A percentile compares a stretch with the other conserved stretches of the same genome.
These are phyloP conservation scores for Platyrinchus mystaceus DNA, from an alignment of 2,797 vertebrate species.

Conservation along the genomic window DNA sequence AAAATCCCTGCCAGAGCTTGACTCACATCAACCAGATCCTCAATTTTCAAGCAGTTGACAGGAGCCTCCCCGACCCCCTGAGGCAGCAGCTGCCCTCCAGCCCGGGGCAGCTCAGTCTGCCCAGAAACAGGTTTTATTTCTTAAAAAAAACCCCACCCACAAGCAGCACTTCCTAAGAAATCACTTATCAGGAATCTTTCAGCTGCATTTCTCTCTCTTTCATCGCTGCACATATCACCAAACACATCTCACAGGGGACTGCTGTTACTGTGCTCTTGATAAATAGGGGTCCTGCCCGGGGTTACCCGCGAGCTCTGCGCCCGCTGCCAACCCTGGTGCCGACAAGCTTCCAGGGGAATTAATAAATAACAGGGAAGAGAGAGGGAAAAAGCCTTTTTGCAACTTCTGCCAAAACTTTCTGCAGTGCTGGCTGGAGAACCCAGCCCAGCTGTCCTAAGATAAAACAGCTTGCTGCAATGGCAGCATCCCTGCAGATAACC, in stretches of 20 bases:
- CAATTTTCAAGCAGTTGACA: background rate
- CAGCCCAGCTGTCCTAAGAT: background rate
- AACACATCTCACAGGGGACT: background rate
- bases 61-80: rapidly evolving
- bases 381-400: background rate
- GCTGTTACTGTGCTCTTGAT: background rate
- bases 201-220: background rate
- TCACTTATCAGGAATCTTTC: background rate
- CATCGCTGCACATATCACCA: background rate
- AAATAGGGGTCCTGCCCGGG: background rate
- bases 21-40: background rate
- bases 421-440: background rate
- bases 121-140: background rate
- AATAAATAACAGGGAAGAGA: slow-evolving; percentile 14
- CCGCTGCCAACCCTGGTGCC: background rate
- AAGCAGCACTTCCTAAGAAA: background rate
- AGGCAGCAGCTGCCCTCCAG: background rate
- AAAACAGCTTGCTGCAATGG: background rate
- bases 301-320: rapidly evolving
- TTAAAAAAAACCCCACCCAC: background rate
- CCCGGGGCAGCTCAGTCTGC: rapidly evolving
- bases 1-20: background rate
- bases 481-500: background rate
- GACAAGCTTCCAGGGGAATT: slow-evolving; percentile 13
- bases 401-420: slow-evolving; percentile 8